Evolutionary conservation across 2,797 vertebrate genomes (phyloP).

Genomic region (Cephalopachus bancanus): DNA sequence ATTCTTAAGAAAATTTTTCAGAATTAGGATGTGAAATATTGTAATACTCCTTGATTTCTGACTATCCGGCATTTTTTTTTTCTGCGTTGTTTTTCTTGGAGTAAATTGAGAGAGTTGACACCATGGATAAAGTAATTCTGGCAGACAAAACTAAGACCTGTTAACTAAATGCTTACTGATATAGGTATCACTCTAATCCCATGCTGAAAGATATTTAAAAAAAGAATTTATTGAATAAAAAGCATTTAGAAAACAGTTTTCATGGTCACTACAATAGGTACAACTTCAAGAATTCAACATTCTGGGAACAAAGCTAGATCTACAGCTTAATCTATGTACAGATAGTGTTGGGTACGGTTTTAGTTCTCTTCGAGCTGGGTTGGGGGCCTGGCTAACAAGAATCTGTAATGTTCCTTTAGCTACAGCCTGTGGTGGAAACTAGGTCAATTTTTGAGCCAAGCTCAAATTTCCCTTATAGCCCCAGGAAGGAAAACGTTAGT

Average conservation of each 20-base stretch:
- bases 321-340: neutral
- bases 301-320: neutral
- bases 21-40: neutral
- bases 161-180: constrained; percentile 8
- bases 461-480: constrained; percentile 5
- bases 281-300: neutral
- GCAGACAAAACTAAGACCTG: neutral
- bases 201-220: constrained; percentile 19
- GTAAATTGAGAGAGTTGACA: neutral
- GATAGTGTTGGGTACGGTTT: neutral
- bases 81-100: neutral
- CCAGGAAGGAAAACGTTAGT: neutral
- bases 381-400: neutral
- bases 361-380: neutral
- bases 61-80: constrained; percentile 29
- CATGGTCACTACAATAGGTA: neutral
- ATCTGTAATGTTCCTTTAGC: neutral
- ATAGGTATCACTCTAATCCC: neutral
- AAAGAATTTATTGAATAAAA: neutral
- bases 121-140: neutral
- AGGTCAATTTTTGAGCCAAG: neutral
- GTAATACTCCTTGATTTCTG: neutral
- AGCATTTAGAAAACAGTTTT: neutral
- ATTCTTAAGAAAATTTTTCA: neutral
- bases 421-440: neutral